Evolutionary conservation across 2,888 invertebrate species (phyloP).

Genomic region (Lottia gigantea): DNA sequence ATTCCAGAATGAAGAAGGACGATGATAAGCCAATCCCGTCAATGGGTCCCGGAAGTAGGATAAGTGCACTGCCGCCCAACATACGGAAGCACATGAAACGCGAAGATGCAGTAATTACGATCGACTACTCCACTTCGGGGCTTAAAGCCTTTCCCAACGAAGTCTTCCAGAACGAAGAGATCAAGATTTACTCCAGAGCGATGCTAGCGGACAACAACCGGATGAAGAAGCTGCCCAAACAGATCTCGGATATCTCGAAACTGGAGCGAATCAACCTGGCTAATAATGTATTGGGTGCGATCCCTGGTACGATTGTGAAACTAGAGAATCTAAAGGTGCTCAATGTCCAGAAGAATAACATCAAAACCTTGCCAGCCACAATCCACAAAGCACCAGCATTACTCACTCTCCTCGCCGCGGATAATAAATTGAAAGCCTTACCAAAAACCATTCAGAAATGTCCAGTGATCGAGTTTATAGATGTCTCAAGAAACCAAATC

Average conservation of each 20-base stretch:
- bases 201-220: slow-evolving; percentile 60
- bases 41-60: slow-evolving; percentile 65
- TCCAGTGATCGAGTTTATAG: slow-evolving; percentile 49
- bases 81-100: slow-evolving; percentile 47
- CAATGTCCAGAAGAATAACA: slow-evolving; percentile 48
- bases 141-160: slow-evolving; percentile 56
- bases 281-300: slow-evolving; percentile 50
- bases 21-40: slow-evolving; percentile 60
- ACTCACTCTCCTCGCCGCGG: slow-evolving; percentile 48
- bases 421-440: slow-evolving; percentile 60
- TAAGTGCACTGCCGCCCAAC: slow-evolving; percentile 56
- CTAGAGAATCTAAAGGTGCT: slow-evolving; percentile 39
- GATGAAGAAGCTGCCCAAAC: slow-evolving; percentile 61
- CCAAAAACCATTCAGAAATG: slow-evolving; percentile 62
- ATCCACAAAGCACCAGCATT: slow-evolving; percentile 52
- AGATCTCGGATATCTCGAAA: slow-evolving; percentile 39
- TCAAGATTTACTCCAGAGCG: slow-evolving; percentile 41
- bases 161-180: slow-evolving; percentile 62
- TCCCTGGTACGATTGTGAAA: slow-evolving; percentile 54
- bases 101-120: slow-evolving; percentile 32
- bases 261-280: slow-evolving; percentile 48
- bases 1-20: slow-evolving; percentile 52
- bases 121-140: slow-evolving; percentile 51
- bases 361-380: slow-evolving; percentile 50
- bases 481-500: slow-evolving; percentile 60